phyloP scores from a whole-genome alignment of 2,888 invertebrate species.

The Cryptocheilus praepositus region DNA sequence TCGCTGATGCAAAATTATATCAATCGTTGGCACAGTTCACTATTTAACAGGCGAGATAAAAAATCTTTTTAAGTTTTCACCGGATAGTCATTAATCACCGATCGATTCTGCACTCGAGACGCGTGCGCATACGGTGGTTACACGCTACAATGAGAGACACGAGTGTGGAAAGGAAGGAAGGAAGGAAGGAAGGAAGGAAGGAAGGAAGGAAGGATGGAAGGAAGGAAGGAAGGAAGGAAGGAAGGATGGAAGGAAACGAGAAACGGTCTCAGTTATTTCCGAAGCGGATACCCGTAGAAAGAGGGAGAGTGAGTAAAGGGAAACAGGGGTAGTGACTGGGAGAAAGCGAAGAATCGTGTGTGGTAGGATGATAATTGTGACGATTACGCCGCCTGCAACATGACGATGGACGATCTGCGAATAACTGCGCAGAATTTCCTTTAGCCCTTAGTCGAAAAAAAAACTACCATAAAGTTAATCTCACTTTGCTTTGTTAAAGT shows the following conservation, averaged over 20 bases:
- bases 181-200: conserved; percentile 32
- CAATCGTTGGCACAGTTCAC: neutral
- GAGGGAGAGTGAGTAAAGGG: neutral
- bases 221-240: conserved; percentile 52
- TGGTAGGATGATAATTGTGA: too few species aligned
- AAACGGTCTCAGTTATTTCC: conserved; percentile 56
- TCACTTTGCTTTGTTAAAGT: too few species aligned
- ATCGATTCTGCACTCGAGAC: neutral
- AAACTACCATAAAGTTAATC: too few species aligned
- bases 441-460: too few species aligned
- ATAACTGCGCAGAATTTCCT: neutral
- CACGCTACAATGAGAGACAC: too few species aligned
- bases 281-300: conserved; percentile 38
- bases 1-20: neutral
- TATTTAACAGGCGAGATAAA: conserved; percentile 3
- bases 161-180: conserved; percentile 7
- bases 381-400: too few species aligned
- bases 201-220: conserved; percentile 47
- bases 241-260: conserved; percentile 54
- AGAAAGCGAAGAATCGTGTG: neutral
- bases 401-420: too few species aligned
- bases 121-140: neutral
- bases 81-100: neutral
- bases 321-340: neutral
- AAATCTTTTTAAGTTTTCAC: neutral